These are phyloP conservation scores for Micropoecilia bifurca DNA, from an alignment of 2,797 vertebrate genomes.

Conservation along the genomic window DNA sequence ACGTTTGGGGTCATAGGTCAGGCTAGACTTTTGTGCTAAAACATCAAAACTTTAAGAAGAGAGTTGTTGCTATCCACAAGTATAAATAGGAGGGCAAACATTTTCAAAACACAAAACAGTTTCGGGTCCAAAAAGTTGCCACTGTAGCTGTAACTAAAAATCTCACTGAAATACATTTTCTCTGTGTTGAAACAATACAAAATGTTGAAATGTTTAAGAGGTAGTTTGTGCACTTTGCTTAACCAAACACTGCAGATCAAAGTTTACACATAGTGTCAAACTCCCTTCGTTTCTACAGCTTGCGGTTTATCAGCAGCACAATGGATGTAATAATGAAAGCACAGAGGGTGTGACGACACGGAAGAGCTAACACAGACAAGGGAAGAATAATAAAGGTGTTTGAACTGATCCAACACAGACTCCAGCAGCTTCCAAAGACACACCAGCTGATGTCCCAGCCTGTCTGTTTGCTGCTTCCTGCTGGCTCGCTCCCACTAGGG, in stretches of 20 bases:
- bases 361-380: constrained; percentile 35
- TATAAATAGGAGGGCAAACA: neutral
- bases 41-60: neutral
- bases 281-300: neutral
- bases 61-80: neutral
- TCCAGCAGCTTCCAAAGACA: constrained; percentile 17
- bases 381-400: constrained; percentile 22
- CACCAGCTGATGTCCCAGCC: constrained; percentile 47
- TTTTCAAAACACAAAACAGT: neutral
- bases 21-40: neutral
- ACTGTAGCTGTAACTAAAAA: neutral
- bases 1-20: neutral
- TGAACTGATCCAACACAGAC: constrained; percentile 44
- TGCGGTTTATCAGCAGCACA: constrained; percentile 61
- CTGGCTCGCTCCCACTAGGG: constrained; percentile 30
- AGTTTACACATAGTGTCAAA: neutral
- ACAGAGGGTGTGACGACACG: constrained; percentile 46
- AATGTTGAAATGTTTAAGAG: neutral
- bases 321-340: constrained; percentile 76
- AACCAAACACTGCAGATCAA: neutral
- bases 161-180: neutral
- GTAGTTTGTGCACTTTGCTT: neutral
- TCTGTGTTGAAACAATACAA: neutral
- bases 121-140: neutral
- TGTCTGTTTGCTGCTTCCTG: constrained; percentile 55